phyloP scores from a whole-genome alignment of 2,797 vertebrate species.

The Champsocephalus gunnari region DNA sequence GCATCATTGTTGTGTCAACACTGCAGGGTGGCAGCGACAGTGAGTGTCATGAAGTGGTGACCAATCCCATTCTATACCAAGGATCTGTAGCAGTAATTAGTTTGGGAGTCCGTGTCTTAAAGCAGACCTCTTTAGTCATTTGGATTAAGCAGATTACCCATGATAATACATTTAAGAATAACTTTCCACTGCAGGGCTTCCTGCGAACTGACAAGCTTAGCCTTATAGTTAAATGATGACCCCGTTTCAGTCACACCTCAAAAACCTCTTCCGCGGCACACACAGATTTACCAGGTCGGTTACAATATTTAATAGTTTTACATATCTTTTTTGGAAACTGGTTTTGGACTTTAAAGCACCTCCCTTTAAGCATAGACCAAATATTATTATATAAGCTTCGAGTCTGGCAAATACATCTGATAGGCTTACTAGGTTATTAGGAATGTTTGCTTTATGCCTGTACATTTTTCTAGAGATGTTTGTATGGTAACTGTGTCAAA shows the following conservation, averaged over 20 bases:
- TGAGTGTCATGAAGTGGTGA: constrained; percentile 34
- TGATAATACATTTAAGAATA: constrained; percentile 83
- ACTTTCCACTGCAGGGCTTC: constrained; percentile 71
- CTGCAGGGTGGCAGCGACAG: constrained; percentile 7
- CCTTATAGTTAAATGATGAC: constrained; percentile 45
- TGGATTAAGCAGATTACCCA: constrained; percentile 83
- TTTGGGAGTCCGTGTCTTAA: constrained; percentile 52
- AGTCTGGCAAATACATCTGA: constrained; percentile 8
- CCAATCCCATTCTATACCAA: constrained; percentile 40
- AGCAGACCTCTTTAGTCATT: constrained; percentile 73
- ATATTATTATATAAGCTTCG: constrained; percentile 24
- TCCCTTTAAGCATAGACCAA: constrained; percentile 7
- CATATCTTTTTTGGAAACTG: constrained; percentile 11
- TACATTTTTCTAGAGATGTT: constrained; percentile 4
- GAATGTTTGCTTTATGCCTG: constrained; percentile 2
- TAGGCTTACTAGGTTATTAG: not conserved
- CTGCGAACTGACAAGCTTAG: constrained; percentile 54
- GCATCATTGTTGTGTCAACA: constrained; percentile 33
- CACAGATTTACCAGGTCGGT: not conserved
- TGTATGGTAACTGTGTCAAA: constrained; percentile 18
- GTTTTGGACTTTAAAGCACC: constrained; percentile 12
- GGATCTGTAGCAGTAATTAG: constrained; percentile 55
- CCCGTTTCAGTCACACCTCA: constrained; percentile 33
- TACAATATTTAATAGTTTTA: not conserved
- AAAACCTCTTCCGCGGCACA: constrained; percentile 28